These are phyloP conservation scores for Asteroscopus sphinx DNA, from an alignment of 2,888 invertebrate genomes.

Conservation along the genomic window DNA sequence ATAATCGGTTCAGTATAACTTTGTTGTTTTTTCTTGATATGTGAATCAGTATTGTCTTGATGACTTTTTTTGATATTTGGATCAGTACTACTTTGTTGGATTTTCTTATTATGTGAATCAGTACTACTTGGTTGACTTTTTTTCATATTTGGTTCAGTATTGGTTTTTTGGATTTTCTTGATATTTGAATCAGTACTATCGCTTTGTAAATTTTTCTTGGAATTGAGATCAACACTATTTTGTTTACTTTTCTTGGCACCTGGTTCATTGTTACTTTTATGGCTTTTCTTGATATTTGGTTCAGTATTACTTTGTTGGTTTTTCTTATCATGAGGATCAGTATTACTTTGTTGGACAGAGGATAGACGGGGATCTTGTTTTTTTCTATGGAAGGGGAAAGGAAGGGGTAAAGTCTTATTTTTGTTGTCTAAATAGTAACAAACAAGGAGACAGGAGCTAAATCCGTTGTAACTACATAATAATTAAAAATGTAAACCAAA, in stretches of 20 bases:
- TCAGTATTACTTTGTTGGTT: conserved; percentile 69
- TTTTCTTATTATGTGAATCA: conserved; percentile 27
- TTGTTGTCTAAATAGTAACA: conserved; percentile 64
- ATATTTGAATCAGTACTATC: conserved; percentile 17
- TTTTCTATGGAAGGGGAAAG: conserved; percentile 85
- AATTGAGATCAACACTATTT: conserved; percentile 72
- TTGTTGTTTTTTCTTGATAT: conserved; percentile 17
- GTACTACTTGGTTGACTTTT: conserved; percentile 6
- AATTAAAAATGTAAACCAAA: conserved; percentile 49
- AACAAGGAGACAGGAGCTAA: conserved; percentile 88
- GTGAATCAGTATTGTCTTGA: conserved; percentile 45
- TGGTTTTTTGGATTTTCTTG: conserved; percentile 24
- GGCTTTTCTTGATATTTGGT: conserved; percentile 67
- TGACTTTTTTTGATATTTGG: conserved; percentile 18
- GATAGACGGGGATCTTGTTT: conserved; percentile 70
- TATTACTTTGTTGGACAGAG: conserved; percentile 73
- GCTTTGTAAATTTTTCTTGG: conserved; percentile 57
- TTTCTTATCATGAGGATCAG: conserved; percentile 72
- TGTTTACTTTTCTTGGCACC: conserved; percentile 66
- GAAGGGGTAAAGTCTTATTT: conserved; percentile 75
- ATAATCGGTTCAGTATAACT: conserved; percentile 58
- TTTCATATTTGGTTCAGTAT: conserved; percentile 20
- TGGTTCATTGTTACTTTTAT: conserved; percentile 71
- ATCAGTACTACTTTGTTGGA: conserved; percentile 7
- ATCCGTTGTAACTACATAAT: conserved; percentile 40